Base-by-base conservation (phyloP, 2,888 invertebrate genomes). In the Isoperla grammatica region DNA sequence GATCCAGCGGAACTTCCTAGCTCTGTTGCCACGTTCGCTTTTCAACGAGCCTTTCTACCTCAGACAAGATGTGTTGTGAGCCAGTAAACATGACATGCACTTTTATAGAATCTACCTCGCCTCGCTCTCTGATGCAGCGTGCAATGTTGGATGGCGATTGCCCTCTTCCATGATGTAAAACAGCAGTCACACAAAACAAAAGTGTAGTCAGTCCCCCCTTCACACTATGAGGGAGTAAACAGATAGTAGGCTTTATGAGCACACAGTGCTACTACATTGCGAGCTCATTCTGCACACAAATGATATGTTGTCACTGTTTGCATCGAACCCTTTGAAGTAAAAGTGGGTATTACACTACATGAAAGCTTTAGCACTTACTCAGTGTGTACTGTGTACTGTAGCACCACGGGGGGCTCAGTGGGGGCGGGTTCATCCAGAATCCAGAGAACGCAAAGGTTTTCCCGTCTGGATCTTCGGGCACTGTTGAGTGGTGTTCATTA, bases 1-100 rank as follows among this genome's bases (percentile, higher is more conserved):
- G 53, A 29, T 53, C 53, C 53, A 53, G 35, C 49, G 45, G 53
- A 53, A 53, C 53, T 29, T 29, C 15, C 35, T 11, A 35, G 45
- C 56, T 11, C 9, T 17, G 56, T 56, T 56, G 56, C 56, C 56
- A 42, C 45, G 19, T 20, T n/a, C 17, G 9, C 40, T 35, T 12
- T 13, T 15, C 12, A 11, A 19, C 4, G 17, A 17, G 15, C 5
- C 8, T 37, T 37, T 37, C 37, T 37, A 37, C 37, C 37, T 37
- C 6, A 11, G 37, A 37, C 11, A 11, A 37, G 42, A 40, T 40
- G 42, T 13, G 42, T 40, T 13, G 35, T 50, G 49, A 23, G 15
- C 49, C 49, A 29, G 35, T 50, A 50, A 48, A 50, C 49, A 50
- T 29, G 49, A 29, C 49, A 29, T 29, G 35, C 22, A 48, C 48